Evolutionary conservation across 64 coral and sea anemone genomes (phyloP).

Genomic region (Montipora efflorescens): DNA sequence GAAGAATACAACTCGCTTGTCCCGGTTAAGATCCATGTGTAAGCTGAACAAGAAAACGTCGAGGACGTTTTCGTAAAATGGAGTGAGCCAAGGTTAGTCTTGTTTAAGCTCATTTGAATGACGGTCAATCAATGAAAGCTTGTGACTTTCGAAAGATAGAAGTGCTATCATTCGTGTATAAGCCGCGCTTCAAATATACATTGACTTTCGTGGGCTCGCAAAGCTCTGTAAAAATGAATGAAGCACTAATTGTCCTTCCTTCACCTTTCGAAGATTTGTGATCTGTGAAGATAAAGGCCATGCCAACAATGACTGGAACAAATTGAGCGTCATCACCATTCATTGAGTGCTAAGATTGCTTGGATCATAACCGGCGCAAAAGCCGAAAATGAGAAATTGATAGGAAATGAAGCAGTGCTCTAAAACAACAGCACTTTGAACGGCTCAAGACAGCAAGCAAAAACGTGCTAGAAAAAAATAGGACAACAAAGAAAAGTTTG

Average conservation of each 20-base stretch:
- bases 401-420: not conserved
- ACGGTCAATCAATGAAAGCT: not conserved
- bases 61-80: not conserved
- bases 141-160: no score
- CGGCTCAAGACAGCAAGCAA: no score
- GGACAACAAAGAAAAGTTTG: no score
- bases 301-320: not conserved
- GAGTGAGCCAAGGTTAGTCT: not conserved
- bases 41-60: not conserved
- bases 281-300: not conserved
- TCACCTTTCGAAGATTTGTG: no score
- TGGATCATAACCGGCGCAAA: not conserved
- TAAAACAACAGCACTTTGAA: no score
- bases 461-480: no score
- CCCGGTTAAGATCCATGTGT: constrained; percentile 39
- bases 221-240: no score
- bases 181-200: no score
- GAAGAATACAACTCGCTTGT: not conserved
- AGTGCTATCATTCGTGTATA: no score
- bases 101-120: not conserved
- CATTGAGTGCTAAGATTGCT: not conserved
- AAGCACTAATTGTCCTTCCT: no score
- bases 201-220: no score
- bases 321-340: no score
- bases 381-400: not conserved